These are phyloP conservation scores for Hirtodrosophila confusa DNA, from an alignment of 2,888 invertebrate genomes.

Conservation along the genomic window DNA sequence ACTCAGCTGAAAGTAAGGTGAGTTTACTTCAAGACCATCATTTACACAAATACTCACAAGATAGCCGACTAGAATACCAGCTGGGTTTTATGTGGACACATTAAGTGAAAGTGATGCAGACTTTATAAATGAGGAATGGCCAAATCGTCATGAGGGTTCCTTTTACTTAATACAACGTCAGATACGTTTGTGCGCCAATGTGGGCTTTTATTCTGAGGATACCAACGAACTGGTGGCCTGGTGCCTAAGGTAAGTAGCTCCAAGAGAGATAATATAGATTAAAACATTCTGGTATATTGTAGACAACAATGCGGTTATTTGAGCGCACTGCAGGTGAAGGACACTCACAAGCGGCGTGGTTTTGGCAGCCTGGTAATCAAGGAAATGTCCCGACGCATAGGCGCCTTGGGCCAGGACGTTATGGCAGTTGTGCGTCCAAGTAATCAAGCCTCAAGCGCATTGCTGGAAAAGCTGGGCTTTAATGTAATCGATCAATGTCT, in stretches of 20 bases:
- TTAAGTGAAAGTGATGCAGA: slow-evolving; percentile 68
- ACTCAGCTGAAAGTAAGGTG: slow-evolving; percentile 66
- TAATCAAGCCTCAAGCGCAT: slow-evolving; percentile 35
- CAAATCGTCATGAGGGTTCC: slow-evolving; percentile 78
- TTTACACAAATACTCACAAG: too few species aligned
- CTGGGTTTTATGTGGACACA: slow-evolving; percentile 52
- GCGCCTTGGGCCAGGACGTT: slow-evolving; percentile 46
- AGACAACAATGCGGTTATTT: slow-evolving; percentile 59
- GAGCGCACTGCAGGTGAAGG: slow-evolving; percentile 56
- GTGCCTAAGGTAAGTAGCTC: slow-evolving; percentile 79
- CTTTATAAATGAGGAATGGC: slow-evolving; percentile 76
- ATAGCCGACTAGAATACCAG: too few species aligned
- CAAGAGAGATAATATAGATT: neutral
- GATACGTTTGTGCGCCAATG: slow-evolving; percentile 74
- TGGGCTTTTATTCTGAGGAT: slow-evolving; percentile 73
- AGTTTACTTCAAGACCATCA: slow-evolving; percentile 10
- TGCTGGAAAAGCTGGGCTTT: slow-evolving; percentile 66
- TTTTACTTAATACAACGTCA: slow-evolving; percentile 74
- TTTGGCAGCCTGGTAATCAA: slow-evolving; percentile 52
- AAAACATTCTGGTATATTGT: too few species aligned
- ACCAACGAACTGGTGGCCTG: slow-evolving; percentile 81
- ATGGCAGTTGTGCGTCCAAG: slow-evolving; percentile 41
- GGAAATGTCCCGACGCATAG: slow-evolving; percentile 44
- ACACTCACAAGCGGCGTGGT: slow-evolving; percentile 48
- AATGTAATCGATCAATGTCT: slow-evolving; percentile 46